Base-by-base conservation (phyloP, 2,888 invertebrate species). In the Troides helena region DNA sequence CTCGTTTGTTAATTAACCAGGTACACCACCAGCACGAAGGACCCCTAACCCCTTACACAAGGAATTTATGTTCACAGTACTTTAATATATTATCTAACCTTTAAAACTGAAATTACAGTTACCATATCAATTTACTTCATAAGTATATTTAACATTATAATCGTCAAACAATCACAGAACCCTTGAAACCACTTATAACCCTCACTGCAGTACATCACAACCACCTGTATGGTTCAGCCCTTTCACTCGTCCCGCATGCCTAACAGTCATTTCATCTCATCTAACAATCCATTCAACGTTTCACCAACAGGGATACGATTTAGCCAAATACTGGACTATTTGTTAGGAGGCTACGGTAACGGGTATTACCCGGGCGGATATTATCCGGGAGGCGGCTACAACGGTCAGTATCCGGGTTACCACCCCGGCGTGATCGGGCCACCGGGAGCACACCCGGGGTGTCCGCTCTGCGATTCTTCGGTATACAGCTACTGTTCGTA, bases 401-500 rank as follows among this genome's bases (percentile, higher is more conserved):
- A 69, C 4, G 75, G 77, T 1, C 74, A 80, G 63, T 77, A 81
- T 25, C 81, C 79, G 1, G 80, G 81, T 1, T 73, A 80, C 56
- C 73, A 77, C 62, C 80, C 78, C 17, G 82, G 81, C 0, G 75
- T 82, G 7, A 80, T 82, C 0, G 92, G 92, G 1, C 91, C 92
- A 0, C 91, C 92, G 0, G 92, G 92, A 0, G 92, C 90, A 2
- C 92, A 92, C 59, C 82, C 89, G 0, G 92, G 93, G n/a, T 96
- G 96, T 76, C 96, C 96, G 0, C 82, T 95, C 43, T 96, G 96
- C 78, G 96, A 96, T 81, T 95, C 95, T 0, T 96, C 96, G 0
- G 96, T 96, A 6, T 96, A 95, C 84, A 94, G 95, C 76, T 96
- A 96, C 84, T 96, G 96, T 81, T 95, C 94, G 0, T 94, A 95